Evolutionary conservation across 23 tunicate genomes (phyloP).

Genomic region (Aplidium turbinatum): DNA sequence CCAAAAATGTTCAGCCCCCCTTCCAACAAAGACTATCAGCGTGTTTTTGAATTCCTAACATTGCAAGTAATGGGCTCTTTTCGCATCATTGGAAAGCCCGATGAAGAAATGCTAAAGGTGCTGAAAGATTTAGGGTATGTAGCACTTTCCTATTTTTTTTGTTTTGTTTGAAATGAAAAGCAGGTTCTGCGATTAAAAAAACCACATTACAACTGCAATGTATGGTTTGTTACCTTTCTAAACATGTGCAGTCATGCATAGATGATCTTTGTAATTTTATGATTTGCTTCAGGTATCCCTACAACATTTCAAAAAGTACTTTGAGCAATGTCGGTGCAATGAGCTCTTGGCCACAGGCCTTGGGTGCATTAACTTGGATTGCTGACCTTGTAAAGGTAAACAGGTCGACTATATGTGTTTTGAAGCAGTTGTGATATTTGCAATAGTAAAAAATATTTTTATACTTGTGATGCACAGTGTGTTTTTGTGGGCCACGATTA

Average conservation of each 20-base stretch:
- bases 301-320: slow-evolving; percentile 67
- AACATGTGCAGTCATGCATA: background rate
- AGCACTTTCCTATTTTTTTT: too few species aligned
- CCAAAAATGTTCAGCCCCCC: slow-evolving; percentile 73
- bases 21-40: slow-evolving; percentile 61
- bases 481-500: too few species aligned
- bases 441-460: background rate
- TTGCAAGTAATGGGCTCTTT: slow-evolving; percentile 25
- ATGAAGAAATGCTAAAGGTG: slow-evolving; percentile 60
- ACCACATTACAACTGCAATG: too few species aligned
- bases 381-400: slow-evolving; percentile 49
- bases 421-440: background rate
- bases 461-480: background rate
- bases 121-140: slow-evolving; percentile 56
- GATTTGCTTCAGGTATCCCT: slow-evolving; percentile 59
- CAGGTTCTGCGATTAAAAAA: too few species aligned
- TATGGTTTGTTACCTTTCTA: too few species aligned
- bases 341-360: slow-evolving; percentile 87
- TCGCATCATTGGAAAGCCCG: slow-evolving; percentile 60
- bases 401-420: background rate
- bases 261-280: background rate
- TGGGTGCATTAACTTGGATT: slow-evolving; percentile 69
- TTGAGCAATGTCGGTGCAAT: slow-evolving; percentile 77
- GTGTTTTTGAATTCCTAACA: slow-evolving; percentile 59
- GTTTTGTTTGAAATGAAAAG: too few species aligned